A percentile compares a stretch with the other conserved stretches of the same genome.
Evolutionary conservation across 30 jellyfish, hydroid and myxozoan species (phyloP).

Genomic region (Cassiopea andromeda): DNA sequence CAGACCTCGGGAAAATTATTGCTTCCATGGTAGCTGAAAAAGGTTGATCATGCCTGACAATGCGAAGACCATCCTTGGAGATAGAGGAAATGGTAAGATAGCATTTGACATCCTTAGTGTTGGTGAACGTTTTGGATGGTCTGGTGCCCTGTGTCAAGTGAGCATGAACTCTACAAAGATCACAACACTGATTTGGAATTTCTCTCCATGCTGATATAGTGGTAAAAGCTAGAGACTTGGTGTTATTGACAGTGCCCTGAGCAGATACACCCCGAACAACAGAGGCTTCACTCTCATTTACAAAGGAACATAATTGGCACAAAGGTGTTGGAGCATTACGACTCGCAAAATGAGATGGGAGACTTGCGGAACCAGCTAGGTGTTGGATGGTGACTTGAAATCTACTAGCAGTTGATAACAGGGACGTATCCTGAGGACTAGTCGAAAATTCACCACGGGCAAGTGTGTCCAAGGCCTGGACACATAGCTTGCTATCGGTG

Average conservation of each 20-base stretch:
- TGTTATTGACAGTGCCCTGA: not conserved
- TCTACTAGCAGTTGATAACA: constrained; percentile 58
- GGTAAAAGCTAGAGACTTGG: not conserved
- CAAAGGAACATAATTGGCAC: not conserved
- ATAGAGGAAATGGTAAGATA: not conserved
- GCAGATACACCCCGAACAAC: not conserved
- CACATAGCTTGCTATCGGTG: constrained; percentile 78
- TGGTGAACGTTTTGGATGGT: constrained; percentile 5
- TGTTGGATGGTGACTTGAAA: constrained; percentile 33
- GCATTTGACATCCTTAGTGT: not conserved
- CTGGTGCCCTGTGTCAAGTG: not conserved
- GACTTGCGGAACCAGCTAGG: constrained; percentile 33
- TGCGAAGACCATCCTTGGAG: not conserved
- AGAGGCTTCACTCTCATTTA: not conserved
- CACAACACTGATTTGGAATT: not conserved
- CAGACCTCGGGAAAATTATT: constrained; percentile 49
- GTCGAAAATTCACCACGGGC: constrained; percentile 55
- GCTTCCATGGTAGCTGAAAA: constrained; percentile 9
- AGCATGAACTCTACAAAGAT: not conserved
- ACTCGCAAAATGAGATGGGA: constrained; percentile 46
- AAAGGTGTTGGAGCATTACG: not conserved
- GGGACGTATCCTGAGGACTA: constrained; percentile 41
- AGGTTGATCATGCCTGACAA: not conserved
- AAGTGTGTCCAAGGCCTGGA: constrained; percentile 69
- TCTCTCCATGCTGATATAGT: not conserved